Conservation (phyloP, 2,113 vertebrate species). For the Ageneiosus marmoratus region DNA sequence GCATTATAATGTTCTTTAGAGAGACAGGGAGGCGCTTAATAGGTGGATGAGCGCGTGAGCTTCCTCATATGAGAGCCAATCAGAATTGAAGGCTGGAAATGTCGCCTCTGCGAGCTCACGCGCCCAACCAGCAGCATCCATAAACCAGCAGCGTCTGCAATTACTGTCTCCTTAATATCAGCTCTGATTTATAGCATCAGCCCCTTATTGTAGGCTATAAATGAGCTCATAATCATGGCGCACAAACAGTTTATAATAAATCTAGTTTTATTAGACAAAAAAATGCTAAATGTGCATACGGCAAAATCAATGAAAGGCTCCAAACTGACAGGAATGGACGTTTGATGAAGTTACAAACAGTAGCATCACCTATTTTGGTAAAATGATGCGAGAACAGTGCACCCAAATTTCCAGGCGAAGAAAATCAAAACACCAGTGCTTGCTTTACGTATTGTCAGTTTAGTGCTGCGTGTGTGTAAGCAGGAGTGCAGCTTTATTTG, state of each 20-base stretch:
- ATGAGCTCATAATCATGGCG: constrained; percentile 51
- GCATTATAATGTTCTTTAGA: constrained; percentile 99
- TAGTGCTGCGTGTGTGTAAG: background rate
- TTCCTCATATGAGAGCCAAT: constrained; percentile 91
- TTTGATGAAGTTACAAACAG: constrained; percentile 26
- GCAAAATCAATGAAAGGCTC: constrained; percentile 9
- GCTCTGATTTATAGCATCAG: constrained; percentile 75
- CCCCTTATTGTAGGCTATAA: constrained; percentile 47
- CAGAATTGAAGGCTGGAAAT: constrained; percentile 86
- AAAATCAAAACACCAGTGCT: background rate
- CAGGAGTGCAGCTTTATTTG: constrained; percentile 35
- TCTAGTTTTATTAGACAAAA: constrained; percentile 29
- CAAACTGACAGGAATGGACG: constrained; percentile 18
- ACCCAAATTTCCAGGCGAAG: constrained; percentile 1
- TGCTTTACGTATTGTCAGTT: background rate
- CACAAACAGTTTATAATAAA: constrained; percentile 53
- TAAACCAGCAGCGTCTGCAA: constrained; percentile 46
- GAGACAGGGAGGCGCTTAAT: constrained; percentile 97
- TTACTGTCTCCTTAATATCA: constrained; percentile 67
- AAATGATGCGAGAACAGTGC: background rate
- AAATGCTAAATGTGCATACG: constrained; percentile 18
- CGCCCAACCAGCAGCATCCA: constrained; percentile 61
- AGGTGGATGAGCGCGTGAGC: constrained; percentile 90
- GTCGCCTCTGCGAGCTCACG: constrained; percentile 65
- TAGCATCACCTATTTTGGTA: background rate